Evolutionary conservation across 2,888 invertebrate species (phyloP).

Genomic region (Thumatha senex): DNA sequence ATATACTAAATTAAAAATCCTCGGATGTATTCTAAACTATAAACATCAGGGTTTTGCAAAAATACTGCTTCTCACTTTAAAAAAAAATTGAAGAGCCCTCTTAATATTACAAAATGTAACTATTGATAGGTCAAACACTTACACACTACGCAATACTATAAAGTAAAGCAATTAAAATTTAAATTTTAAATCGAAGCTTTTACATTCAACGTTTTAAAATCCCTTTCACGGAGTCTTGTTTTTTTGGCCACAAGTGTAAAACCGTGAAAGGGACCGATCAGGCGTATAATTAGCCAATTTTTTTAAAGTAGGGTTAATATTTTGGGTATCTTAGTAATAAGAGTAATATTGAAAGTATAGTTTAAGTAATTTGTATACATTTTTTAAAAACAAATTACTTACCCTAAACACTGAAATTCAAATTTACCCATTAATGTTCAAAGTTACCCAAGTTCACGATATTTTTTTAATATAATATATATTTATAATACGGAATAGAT

Average conservation of each 20-base stretch:
- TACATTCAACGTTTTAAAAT: constrained; percentile 49
- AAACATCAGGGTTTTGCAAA: too few species aligned
- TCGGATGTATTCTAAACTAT: too few species aligned
- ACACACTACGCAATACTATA: constrained; percentile 52
- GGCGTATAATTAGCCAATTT: constrained; percentile 18
- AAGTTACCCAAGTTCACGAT: constrained; percentile 4
- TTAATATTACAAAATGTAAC: constrained; percentile 5
- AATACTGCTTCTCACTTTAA: too few species aligned
- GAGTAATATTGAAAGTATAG: neutral
- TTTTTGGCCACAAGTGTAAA: constrained; percentile 28
- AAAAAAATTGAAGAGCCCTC: too few species aligned
- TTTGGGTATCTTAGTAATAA: constrained; percentile 1
- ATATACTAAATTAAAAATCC: too few species aligned
- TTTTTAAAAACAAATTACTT: neutral
- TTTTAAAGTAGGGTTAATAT: constrained; percentile 3
- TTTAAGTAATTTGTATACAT: neutral
- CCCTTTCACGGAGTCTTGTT: constrained; percentile 26
- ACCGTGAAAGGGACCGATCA: constrained; percentile 20
- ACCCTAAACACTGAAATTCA: neutral
- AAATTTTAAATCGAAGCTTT: constrained; percentile 53
- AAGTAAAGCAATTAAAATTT: constrained; percentile 35
- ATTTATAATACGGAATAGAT: constrained; percentile 47
- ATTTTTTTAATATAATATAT: constrained; percentile 35
- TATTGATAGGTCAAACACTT: constrained; percentile 37
- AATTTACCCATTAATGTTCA: neutral